These are phyloP conservation scores for honey bee (Apis mellifera) DNA, from an alignment of 1,140 invertebrate species.

Conservation along the genomic window Amel_HAv3.1 CM009945.2:917501-918000, in stretches of 20 bases:
- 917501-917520: too few relatives aligned
- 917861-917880: too few relatives aligned
- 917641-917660: constrained; percentile 90
- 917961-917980: too few relatives aligned
- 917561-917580: constrained; percentile 90
- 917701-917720: constrained; percentile 63
- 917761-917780: constrained; percentile 80
- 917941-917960: too few relatives aligned
- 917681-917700: constrained; percentile 72
- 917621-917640: constrained; percentile 89
- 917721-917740: constrained; percentile 78
- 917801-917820: constrained; percentile 10
- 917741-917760: constrained; percentile 83
- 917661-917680: constrained; percentile 83
- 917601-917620: constrained; percentile 89
- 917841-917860: too few relatives aligned
- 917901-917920: too few relatives aligned
- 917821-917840: too few relatives aligned
- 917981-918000: too few relatives aligned
- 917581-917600: constrained; percentile 91
- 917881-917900: too few relatives aligned
- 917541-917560: constrained; percentile 75
- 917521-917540: too few relatives aligned
- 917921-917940: too few relatives aligned
- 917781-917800: constrained; percentile 76